Percentiles rank a stretch among this genome's conserved stretches.
These are phyloP conservation scores for Uria aalge DNA, from an alignment of 2,113 vertebrate species.

Conservation along the genomic window DNA sequence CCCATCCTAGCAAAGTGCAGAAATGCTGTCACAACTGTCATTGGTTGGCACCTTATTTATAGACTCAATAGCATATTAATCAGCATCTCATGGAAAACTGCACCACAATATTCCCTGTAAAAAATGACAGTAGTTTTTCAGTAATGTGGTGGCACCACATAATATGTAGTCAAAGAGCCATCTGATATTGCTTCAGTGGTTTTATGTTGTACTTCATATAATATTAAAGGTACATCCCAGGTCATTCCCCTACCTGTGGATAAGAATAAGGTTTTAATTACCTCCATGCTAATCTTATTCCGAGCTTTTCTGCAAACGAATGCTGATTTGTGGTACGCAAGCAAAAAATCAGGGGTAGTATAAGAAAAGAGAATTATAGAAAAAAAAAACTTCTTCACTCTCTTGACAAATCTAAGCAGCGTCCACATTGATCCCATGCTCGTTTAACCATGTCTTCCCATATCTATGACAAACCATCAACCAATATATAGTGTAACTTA, in stretches of 20 bases:
- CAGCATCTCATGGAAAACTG: constrained; percentile 12
- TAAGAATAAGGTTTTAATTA: constrained; percentile 29
- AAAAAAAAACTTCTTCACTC: neutral
- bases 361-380: neutral
- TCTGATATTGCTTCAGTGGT: constrained; percentile 14
- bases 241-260: neutral
- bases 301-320: neutral
- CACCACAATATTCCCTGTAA: neutral
- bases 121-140: constrained; percentile 16
- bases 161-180: neutral
- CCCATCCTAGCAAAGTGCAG: constrained; percentile 38
- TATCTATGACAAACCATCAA: neutral
- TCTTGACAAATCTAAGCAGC: neutral
- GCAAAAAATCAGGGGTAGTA: neutral
- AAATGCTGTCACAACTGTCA: constrained; percentile 41
- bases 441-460: neutral
- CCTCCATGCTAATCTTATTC: neutral
- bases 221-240: neutral
- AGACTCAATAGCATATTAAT: constrained; percentile 57
- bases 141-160: neutral
- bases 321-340: neutral
- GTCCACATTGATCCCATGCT: neutral
- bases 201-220: neutral
- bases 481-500: neutral
- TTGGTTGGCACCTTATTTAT: constrained; percentile 52